phyloP scores from a whole-genome alignment of 2,888 invertebrate genomes.

The Alsophila aescularia region DNA sequence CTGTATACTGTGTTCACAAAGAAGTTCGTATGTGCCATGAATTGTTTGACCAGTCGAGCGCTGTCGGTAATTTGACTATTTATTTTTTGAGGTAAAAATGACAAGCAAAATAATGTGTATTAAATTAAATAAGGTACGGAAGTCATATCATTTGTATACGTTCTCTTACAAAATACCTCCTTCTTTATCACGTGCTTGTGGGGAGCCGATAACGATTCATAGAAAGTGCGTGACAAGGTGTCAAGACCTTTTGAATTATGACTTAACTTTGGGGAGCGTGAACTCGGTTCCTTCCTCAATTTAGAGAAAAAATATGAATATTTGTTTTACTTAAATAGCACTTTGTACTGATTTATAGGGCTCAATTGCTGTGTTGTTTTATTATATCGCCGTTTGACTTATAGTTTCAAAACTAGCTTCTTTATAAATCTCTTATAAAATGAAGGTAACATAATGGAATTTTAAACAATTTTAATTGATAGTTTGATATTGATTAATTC shows the following conservation, averaged over 20 bases:
- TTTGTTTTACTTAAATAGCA: conserved; percentile 1
- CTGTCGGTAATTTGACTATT: no score
- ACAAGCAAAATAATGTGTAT: no score
- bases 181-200: conserved; percentile 20
- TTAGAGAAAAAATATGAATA: conserved; percentile 12
- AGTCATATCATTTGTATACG: conserved; percentile 1
- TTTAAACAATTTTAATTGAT: no score
- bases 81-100: no score
- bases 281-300: conserved; percentile 6
- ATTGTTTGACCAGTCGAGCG: no score
- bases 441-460: background rate
- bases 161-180: conserved; percentile 11
- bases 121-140: background rate
- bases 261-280: conserved; percentile 21
- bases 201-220: conserved; percentile 24
- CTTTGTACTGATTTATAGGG: background rate
- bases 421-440: no score
- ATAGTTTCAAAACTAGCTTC: background rate
- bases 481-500: no score
- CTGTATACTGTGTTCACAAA: no score
- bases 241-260: conserved; percentile 27
- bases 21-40: no score
- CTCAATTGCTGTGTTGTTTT: conserved; percentile 2
- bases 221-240: conserved; percentile 24
- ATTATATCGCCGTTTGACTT: conserved; percentile 2